Conservation (phyloP, 2,888 invertebrate species). For the Dolichopus griseipennis region DNA sequence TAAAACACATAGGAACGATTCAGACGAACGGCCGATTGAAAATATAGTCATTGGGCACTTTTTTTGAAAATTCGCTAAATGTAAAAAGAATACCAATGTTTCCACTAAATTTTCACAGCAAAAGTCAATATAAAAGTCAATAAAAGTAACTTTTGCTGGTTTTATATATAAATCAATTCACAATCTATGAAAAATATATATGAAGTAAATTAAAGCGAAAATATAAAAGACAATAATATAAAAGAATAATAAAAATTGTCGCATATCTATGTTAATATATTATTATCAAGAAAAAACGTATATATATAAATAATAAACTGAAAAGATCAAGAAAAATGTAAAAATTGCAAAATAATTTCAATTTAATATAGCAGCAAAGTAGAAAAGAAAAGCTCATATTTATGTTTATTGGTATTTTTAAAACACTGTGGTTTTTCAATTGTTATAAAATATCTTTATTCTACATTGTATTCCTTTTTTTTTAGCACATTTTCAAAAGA, state of each 20-base stretch:
- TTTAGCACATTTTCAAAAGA: too few species aligned
- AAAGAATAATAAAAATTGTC: constrained; percentile 1
- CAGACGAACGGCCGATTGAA: too few species aligned
- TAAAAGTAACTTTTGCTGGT: too few species aligned
- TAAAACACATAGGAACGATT: too few species aligned
- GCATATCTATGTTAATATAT: background rate
- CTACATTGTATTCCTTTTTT: background rate
- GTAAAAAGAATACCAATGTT: too few species aligned
- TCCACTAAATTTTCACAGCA: too few species aligned
- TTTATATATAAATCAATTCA: too few species aligned
- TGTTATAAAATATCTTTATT: background rate
- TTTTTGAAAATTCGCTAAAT: too few species aligned
- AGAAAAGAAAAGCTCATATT: background rate
- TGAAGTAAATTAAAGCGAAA: background rate
- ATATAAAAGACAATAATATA: background rate
- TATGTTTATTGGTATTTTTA: background rate
- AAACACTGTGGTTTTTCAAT: background rate
- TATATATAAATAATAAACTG: too few species aligned
- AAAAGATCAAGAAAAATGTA: background rate
- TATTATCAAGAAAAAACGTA: background rate
- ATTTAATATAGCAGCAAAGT: background rate
- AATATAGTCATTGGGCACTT: too few species aligned
- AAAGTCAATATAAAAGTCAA: too few species aligned
- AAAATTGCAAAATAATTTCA: background rate
- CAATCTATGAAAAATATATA: too few species aligned